Conservation (phyloP, 2,888 invertebrate species). For the Cabera pusaria region DNA sequence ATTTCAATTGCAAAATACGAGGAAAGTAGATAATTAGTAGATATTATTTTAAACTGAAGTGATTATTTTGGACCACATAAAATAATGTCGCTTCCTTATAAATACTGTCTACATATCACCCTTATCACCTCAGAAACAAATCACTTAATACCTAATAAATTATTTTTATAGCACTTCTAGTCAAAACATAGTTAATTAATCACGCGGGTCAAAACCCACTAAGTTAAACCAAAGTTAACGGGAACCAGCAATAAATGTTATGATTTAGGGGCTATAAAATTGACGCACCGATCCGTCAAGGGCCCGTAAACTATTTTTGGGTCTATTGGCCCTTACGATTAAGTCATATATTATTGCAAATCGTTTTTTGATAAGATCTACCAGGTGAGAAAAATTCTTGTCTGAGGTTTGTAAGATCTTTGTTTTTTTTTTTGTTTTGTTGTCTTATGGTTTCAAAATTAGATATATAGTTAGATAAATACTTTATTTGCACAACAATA, state of each 20-base stretch:
- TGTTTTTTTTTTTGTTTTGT: no score
- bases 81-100: no score
- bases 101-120: background rate
- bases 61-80: no score
- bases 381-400: conserved; percentile 38
- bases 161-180: conserved; percentile 27
- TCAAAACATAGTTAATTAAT: conserved; percentile 46
- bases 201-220: conserved; percentile 47
- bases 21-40: no score
- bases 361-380: conserved; percentile 65
- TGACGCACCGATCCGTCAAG: background rate
- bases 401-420: background rate
- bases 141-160: conserved; percentile 26
- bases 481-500: no score
- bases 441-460: no score
- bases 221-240: conserved; percentile 49
- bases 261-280: conserved; percentile 42
- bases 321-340: conserved; percentile 45
- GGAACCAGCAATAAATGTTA: conserved; percentile 35
- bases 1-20: no score
- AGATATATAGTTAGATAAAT: no score
- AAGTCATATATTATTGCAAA: conserved; percentile 79
- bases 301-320: conserved; percentile 13
- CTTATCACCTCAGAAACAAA: conserved; percentile 16
- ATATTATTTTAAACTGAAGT: no score